phyloP scores from a whole-genome alignment of 2,113 vertebrate species.

The Eurystomus gularis region DNA sequence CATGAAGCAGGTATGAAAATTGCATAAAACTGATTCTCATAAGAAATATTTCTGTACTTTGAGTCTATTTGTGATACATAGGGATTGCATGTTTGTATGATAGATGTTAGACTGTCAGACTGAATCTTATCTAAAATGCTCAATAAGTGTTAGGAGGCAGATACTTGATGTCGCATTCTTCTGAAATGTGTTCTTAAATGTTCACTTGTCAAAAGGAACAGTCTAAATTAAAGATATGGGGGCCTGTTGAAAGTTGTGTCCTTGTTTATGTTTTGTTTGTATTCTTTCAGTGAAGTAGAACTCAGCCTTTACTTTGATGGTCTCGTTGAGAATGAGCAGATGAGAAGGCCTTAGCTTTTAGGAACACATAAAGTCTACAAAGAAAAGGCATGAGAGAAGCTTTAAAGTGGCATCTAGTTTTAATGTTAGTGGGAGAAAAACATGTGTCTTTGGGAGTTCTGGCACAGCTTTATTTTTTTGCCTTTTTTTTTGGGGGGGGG shows the following conservation, averaged over 20 bases:
- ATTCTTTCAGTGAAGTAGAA: background rate
- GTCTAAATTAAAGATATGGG: background rate
- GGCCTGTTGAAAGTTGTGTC: background rate
- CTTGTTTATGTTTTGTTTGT: conserved; percentile 3
- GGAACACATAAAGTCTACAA: background rate
- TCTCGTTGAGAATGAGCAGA: background rate
- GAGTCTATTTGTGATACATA: background rate
- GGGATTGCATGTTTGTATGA: background rate
- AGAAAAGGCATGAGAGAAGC: background rate
- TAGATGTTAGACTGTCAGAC: background rate
- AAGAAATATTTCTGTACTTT: background rate
- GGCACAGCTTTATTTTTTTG: background rate
- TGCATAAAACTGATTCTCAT: background rate
- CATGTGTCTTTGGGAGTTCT: conserved; percentile 1
- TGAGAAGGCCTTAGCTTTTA: background rate
- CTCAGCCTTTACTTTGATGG: conserved; percentile 26
- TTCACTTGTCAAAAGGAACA: background rate
- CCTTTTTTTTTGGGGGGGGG: background rate
- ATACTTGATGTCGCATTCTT: background rate
- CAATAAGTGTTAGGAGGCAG: background rate
- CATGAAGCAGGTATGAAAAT: background rate
- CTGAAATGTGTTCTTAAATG: background rate
- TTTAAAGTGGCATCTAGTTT: conserved; percentile 58
- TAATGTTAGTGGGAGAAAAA: conserved; percentile 26
- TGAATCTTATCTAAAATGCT: background rate